A percentile compares a stretch with the other conserved stretches of the same genome.
Conservation (phyloP, 2,797 vertebrate species). For the Pseudochirops corinnae region DNA sequence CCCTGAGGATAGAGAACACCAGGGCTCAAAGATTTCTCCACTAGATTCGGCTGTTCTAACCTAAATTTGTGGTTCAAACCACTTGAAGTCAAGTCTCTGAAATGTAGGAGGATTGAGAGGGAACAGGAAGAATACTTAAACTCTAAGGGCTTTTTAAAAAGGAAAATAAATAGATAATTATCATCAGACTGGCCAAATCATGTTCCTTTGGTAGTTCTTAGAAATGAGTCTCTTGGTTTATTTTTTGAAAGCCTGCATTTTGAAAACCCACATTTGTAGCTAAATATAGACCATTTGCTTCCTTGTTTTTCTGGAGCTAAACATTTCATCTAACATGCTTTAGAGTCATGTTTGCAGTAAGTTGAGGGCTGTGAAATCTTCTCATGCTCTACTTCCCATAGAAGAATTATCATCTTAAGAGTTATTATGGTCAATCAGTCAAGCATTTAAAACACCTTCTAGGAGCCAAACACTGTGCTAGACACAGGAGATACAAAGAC, state of each 20-base stretch:
- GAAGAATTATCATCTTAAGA: neutral
- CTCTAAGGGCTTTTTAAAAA: neutral
- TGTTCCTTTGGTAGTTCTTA: slow-evolving; percentile 13
- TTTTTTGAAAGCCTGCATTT: slow-evolving; percentile 35
- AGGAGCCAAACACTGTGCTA: neutral
- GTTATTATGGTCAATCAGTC: neutral
- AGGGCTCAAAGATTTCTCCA: slow-evolving; percentile 1
- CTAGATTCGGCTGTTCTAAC: slow-evolving; percentile 5
- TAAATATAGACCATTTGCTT: neutral
- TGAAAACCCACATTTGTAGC: neutral
- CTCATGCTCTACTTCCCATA: neutral
- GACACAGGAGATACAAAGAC: neutral
- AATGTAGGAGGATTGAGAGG: neutral
- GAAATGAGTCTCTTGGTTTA: neutral
- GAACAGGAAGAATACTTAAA: neutral
- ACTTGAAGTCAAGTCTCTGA: slow-evolving; percentile 36
- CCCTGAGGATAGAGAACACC: neutral
- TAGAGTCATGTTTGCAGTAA: neutral
- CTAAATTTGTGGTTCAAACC: slow-evolving; percentile 16
- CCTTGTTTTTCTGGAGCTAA: slow-evolving; percentile 19
- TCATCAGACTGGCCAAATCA: slow-evolving; percentile 9
- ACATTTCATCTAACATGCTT: neutral
- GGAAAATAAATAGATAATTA: slow-evolving; percentile 33
- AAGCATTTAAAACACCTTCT: neutral
- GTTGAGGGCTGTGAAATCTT: neutral